A percentile compares a stretch with the other conserved stretches of the same genome.
phyloP scores from a whole-genome alignment of 2,888 invertebrate species.

The Tipula vernalis region DNA sequence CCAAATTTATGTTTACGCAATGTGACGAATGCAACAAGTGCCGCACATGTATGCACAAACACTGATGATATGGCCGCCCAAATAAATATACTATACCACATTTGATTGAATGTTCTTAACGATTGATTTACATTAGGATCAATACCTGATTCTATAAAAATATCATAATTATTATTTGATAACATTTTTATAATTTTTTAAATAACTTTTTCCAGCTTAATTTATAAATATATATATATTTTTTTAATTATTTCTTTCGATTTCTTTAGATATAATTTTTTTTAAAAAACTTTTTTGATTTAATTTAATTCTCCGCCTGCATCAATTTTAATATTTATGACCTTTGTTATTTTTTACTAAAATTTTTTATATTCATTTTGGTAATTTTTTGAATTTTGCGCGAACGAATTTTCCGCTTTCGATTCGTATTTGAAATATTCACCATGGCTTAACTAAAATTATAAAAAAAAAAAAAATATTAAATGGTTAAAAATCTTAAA shows the following conservation, averaged over 20 bases:
- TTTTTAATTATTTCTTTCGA: not conserved
- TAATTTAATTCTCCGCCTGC: not conserved
- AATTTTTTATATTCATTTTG: not conserved
- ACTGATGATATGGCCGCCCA: constrained; percentile 92
- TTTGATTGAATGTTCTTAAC: constrained; percentile 63
- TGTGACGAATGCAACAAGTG: constrained; percentile 80
- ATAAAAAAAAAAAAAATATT: not conserved
- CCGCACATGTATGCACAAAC: constrained; percentile 84
- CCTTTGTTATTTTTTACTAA: not conserved
- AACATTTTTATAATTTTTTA: not conserved
- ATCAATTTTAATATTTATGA: not conserved
- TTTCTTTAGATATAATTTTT: not conserved
- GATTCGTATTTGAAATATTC: not conserved
- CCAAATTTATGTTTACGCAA: constrained; percentile 89
- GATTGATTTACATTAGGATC: not conserved
- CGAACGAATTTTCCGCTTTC: not conserved
- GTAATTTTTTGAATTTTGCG: constrained; percentile 17
- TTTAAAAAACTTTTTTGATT: not conserved
- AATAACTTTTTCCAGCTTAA: not conserved
- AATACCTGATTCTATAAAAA: not conserved
- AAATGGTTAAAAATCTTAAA: not conserved
- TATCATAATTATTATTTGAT: not conserved
- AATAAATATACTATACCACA: constrained; percentile 95
- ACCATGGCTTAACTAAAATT: not conserved
- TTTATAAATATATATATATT: not conserved